These are phyloP conservation scores for Elysia crispata DNA, from an alignment of 2,888 invertebrate genomes.

Conservation along the genomic window DNA sequence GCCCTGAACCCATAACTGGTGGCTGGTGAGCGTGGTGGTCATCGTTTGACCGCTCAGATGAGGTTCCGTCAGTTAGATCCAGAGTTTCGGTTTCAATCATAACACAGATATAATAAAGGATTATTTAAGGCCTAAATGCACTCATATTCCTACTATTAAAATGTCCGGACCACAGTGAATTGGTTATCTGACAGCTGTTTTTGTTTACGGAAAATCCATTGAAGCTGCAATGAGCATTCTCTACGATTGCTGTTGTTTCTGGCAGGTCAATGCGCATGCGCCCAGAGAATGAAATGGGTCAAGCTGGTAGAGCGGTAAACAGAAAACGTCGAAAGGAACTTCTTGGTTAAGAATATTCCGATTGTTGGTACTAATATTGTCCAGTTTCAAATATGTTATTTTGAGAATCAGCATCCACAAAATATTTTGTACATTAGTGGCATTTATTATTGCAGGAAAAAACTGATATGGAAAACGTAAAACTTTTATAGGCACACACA, in stretches of 20 bases:
- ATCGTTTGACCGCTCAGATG: conserved; percentile 46
- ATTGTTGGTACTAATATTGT: no score
- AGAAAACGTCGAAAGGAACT: conserved; percentile 21
- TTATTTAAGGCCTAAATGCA: conserved; percentile 11
- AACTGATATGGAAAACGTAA: no score
- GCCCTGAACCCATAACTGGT: conserved; percentile 37
- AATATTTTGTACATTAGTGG: no score
- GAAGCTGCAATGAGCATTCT: neutral
- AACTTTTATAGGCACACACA: no score
- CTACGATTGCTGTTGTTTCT: no score
- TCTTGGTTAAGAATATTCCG: neutral
- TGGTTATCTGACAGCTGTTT: conserved; percentile 22
- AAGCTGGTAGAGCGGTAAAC: conserved; percentile 38
- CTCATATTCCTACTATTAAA: neutral
- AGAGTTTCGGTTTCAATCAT: conserved; percentile 50
- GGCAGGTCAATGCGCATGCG: conserved; percentile 43
- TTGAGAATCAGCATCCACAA: no score
- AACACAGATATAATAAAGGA: conserved; percentile 26
- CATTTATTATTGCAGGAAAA: no score
- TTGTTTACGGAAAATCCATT: conserved; percentile 42
- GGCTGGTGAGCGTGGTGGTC: conserved; percentile 32
- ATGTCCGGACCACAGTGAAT: no score
- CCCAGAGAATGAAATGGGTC: conserved; percentile 24
- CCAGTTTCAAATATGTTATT: no score
- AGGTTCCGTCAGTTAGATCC: conserved; percentile 48